phyloP scores from a whole-genome alignment of 2,888 invertebrate genomes.

The Luffia ferchaultella region DNA sequence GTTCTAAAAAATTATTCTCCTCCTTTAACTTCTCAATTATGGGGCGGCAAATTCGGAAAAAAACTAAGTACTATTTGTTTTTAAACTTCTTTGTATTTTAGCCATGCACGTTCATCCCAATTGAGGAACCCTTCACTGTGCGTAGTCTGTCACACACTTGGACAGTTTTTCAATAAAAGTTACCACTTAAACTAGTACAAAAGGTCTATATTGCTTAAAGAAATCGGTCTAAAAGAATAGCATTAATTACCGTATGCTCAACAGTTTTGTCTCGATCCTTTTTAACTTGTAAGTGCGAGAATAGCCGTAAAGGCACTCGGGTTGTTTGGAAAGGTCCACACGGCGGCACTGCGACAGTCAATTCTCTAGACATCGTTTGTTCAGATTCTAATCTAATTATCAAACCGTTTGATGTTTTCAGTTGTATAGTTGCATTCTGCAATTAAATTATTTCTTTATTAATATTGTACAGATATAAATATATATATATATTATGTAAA shows the following conservation, averaged over 20 bases:
- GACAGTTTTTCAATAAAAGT: too few relatives aligned
- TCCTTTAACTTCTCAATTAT: too few relatives aligned
- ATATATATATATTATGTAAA: slow-evolving; percentile 5
- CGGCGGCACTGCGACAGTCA: slow-evolving; percentile 64
- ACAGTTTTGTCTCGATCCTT: slow-evolving; percentile 71
- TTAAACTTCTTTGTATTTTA: too few relatives aligned
- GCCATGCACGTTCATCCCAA: too few relatives aligned
- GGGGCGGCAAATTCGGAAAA: too few relatives aligned
- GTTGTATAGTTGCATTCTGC: slow-evolving; percentile 66
- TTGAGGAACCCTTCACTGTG: too few relatives aligned
- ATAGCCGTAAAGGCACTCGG: slow-evolving; percentile 69
- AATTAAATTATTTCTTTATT: slow-evolving; percentile 12
- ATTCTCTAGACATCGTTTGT: slow-evolving; percentile 43
- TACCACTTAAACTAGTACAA: too few relatives aligned
- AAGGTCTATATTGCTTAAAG: too few relatives aligned
- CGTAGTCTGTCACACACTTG: too few relatives aligned
- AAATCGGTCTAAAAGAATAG: slow-evolving; percentile 3
- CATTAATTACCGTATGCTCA: slow-evolving; percentile 71
- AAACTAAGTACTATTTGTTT: too few relatives aligned
- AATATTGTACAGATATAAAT: too few relatives aligned
- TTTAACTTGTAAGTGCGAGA: slow-evolving; percentile 78
- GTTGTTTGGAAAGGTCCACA: slow-evolving; percentile 73
- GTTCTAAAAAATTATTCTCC: too few relatives aligned
- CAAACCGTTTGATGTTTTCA: slow-evolving; percentile 75
- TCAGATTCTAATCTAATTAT: slow-evolving; percentile 51